Conservation (phyloP, 2,113 vertebrate genomes). For the Psittacus erithacus region DNA sequence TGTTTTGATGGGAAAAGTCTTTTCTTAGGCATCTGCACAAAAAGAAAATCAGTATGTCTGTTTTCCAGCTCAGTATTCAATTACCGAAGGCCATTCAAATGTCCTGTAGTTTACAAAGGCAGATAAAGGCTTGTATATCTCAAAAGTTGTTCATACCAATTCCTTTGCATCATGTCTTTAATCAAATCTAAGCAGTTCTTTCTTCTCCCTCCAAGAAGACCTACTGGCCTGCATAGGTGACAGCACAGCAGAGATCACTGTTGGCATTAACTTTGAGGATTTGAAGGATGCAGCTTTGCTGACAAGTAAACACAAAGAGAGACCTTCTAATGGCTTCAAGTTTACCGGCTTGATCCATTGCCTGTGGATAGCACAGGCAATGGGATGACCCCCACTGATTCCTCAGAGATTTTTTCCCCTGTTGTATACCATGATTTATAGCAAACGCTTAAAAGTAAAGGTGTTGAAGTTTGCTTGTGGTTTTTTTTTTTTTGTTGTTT, state of each 20-base stretch:
- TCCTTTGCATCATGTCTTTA: constrained; percentile 4
- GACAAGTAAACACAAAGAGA: neutral
- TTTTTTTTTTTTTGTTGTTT: neutral
- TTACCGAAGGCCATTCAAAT: constrained; percentile 66
- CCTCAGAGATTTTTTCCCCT: neutral
- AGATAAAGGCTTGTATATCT: constrained; percentile 23
- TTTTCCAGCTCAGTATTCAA: constrained; percentile 61
- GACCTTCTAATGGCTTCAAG: neutral
- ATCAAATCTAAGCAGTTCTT: constrained; percentile 37
- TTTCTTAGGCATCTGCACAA: constrained; percentile 27
- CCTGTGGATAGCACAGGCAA: neutral
- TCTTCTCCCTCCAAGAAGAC: constrained; percentile 38
- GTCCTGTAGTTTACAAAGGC: constrained; percentile 62
- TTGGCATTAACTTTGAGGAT: neutral
- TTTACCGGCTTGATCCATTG: neutral
- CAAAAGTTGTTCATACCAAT: constrained; percentile 57
- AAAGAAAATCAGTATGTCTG: constrained; percentile 38
- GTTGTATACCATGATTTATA: neutral
- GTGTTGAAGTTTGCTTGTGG: neutral
- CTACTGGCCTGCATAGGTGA: neutral
- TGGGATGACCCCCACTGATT: neutral
- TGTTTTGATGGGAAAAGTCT: constrained; percentile 55
- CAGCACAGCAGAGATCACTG: neutral
- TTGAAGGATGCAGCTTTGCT: neutral
- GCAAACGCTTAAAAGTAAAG: neutral